Base-by-base conservation (phyloP, 2,113 vertebrate species). In the Aptenodytes forsteri region DNA sequence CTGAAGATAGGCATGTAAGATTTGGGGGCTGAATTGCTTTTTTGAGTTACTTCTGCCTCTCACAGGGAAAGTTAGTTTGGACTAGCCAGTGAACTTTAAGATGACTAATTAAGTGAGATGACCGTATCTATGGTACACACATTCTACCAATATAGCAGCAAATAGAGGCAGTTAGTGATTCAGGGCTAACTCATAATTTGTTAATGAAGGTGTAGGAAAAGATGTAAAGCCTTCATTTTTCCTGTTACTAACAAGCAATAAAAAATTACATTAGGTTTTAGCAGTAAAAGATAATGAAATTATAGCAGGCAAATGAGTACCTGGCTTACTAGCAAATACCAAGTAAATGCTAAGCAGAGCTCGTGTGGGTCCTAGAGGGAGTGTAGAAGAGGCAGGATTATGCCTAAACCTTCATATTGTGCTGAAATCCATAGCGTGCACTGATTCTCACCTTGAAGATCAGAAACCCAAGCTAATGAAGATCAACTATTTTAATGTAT, bases 111-210 rank as follows among this genome's bases (percentile, higher is more conserved):
- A 46, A 54, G 9, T 11, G 32, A 67, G 32, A 32, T 44, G 32
- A 19, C 16, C 1, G 0, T 54, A 42, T 17, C 52, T 40, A 3
- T 3, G 2, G 3, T 16, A 62, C 8, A 20, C 25, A 32, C 7
- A 42, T 78, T 58, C 42, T 50, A 34, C 1, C 2, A 58, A 20
- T 6, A 46, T 6, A 42, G 8, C 13, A 89, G 50, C 34, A 56
- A 87, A 64, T 3, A 52, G 30, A 91, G 19, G 17, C 52, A 75
- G 54, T 8, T 72, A 46, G 47, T 58, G 15, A 81, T 92, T 83
- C 46, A 30, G 19, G 18, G 7, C 11, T 89, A 86, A 81, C 50
- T 70, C 26, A 72, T 54, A 42, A 62, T 71, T 62, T 59, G 7
- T 78, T 47, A 55, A 87, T 29, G 9, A 78, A 82, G 4, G 9